Percentiles rank a stretch among this genome's conserved stretches.
Evolutionary conservation across 2,113 vertebrate genomes (phyloP).

Genomic region (Polyodon spathula): DNA sequence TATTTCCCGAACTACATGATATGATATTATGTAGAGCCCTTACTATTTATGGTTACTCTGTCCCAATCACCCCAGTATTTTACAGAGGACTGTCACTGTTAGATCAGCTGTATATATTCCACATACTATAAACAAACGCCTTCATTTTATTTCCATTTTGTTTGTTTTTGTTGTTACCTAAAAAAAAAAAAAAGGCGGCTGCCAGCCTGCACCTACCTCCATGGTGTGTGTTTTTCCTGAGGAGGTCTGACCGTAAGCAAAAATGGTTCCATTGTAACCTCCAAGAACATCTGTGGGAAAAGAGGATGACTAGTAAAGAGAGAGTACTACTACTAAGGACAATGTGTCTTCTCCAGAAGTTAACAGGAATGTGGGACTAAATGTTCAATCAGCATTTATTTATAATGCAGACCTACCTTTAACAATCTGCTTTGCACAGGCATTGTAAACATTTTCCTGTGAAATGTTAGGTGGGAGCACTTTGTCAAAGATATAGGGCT

Average conservation of each 20-base stretch:
- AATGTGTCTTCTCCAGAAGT: too few species aligned
- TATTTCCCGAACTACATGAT: too few species aligned
- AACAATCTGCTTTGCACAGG: conserved; percentile 86
- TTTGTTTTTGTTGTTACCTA: too few species aligned
- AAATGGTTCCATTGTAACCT: conserved; percentile 89
- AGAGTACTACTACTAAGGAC: background rate
- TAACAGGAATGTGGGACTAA: too few species aligned
- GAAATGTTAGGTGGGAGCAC: conserved; percentile 77
- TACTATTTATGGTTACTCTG: too few species aligned
- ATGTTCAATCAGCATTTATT: too few species aligned
- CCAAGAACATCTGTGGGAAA: conserved; percentile 75
- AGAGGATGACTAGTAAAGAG: background rate
- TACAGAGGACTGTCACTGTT: too few species aligned
- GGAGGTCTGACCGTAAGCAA: conserved; percentile 86
- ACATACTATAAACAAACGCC: too few species aligned
- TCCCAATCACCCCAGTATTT: too few species aligned
- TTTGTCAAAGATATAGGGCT: conserved; percentile 78
- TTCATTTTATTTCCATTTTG: background rate
- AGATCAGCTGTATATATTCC: too few species aligned
- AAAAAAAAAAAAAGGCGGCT: background rate
- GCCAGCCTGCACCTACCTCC: conserved; percentile 62
- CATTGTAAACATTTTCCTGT: conserved; percentile 83
- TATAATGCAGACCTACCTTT: conserved; percentile 63
- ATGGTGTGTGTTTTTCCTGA: conserved; percentile 94
- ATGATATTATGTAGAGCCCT: too few species aligned